Percentiles rank a stretch among this genome's conserved stretches.
phyloP scores from a whole-genome alignment of 2,113 vertebrate genomes.

The Oenanthe oenanthe region DNA sequence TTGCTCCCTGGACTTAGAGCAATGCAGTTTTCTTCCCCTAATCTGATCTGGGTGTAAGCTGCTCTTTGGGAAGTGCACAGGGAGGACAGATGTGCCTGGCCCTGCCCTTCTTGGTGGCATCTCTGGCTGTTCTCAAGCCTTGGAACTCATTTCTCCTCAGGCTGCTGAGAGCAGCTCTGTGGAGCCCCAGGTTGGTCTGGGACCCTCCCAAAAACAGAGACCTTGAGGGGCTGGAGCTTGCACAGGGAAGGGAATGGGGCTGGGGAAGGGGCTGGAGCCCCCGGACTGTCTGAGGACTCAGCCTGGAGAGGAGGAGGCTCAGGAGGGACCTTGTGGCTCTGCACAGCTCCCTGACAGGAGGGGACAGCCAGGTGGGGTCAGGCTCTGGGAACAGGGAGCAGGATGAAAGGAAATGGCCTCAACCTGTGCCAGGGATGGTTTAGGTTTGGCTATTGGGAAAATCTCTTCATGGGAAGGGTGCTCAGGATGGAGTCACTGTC shows the following conservation, averaged over 20 bases:
- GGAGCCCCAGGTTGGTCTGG: neutral
- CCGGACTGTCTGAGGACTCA: neutral
- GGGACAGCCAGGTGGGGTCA: fast-evolving
- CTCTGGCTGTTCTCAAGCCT: neutral
- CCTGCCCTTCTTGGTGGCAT: neutral
- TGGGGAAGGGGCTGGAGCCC: neutral
- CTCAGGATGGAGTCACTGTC: neutral
- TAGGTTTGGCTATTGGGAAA: neutral
- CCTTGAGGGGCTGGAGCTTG: neutral
- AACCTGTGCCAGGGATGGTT: neutral
- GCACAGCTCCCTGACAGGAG: neutral
- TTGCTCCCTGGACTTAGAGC: conserved; percentile 2
- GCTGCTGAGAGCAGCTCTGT: neutral
- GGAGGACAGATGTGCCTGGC: neutral
- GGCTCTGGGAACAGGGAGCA: neutral
- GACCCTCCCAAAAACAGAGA: neutral
- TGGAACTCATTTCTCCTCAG: neutral
- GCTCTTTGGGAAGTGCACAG: conserved; percentile 25
- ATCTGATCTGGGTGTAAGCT: conserved; percentile 18
- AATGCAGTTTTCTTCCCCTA: conserved; percentile 26
- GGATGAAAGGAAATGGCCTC: neutral
- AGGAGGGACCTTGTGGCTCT: neutral
- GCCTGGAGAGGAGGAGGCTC: neutral
- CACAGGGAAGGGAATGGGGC: neutral
- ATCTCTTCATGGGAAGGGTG: neutral